Base-by-base conservation (phyloP, 2,113 vertebrate genomes). In the Plectropomus leopardus region DNA sequence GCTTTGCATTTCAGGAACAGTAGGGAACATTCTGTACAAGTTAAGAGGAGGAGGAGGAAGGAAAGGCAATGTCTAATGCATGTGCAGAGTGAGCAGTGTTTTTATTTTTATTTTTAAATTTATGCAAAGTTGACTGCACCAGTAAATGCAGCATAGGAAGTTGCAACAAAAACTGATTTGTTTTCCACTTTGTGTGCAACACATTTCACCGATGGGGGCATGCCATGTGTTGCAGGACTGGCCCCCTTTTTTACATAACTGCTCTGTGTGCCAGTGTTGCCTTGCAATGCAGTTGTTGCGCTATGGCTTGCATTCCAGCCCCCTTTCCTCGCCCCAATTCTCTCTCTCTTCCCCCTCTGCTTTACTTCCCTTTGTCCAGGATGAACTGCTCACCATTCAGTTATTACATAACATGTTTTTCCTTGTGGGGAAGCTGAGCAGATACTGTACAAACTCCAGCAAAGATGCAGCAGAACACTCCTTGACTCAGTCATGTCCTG, bases 391-490 rank as follows among this genome's bases (percentile, higher is more conserved):
- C 72, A 63, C 53, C 68, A 66, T 40, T 40, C 79, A 67, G 32
- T 51, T 26, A 84, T 94, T 95, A 45, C 88, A 68, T 93, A 95
- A 94, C 78, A n/a, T 92, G 89, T 95, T 94, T 93, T 94, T 88
- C 42, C 65, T 71, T 57, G 42, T 32, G 17, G 72, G 64, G 1
- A n/a, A 69, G 63, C 34, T 54, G 69, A 84, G 51, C 36, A 81
- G 84, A 76, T 66, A 75, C 65, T 76, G 72, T 83, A 51, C 72
- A 84, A 91, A 93, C 76, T 89, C 87, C 66, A 86, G 21, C n/a
- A n/a, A n/a, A 70, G 11, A 67, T 75, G 42, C n/a, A 72, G 11
- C 34, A 26, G 40, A 61, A 50, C 69, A 32, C 80, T 73, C 85
- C 85, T 68, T 17, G 44, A n/a, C 48, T 71, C 24, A 32, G 51